phyloP scores from a whole-genome alignment of 2,113 vertebrate species.

The Plectropomus leopardus region DNA sequence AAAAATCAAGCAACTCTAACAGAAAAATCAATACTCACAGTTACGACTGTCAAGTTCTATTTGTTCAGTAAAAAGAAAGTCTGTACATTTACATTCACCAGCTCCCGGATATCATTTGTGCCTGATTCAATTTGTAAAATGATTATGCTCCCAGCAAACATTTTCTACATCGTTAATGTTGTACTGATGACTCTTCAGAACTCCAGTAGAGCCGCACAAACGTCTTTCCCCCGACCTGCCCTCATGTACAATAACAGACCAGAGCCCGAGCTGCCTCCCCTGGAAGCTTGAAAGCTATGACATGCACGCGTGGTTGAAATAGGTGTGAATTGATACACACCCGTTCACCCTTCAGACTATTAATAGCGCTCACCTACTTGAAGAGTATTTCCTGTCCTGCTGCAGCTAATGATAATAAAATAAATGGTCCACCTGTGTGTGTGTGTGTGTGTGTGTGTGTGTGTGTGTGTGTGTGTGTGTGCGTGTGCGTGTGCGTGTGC shows the following conservation, averaged over 20 bases:
- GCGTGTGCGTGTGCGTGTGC: too few species aligned
- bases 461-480: too few species aligned
- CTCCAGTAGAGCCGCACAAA: conserved; percentile 11
- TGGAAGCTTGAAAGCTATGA: conserved; percentile 46
- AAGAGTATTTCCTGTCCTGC: conserved; percentile 50
- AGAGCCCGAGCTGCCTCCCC: conserved; percentile 21
- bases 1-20: conserved; percentile 1
- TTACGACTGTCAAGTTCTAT: background rate
- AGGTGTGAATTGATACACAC: conserved; percentile 71
- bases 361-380: conserved; percentile 53
- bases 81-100: background rate
- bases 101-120: background rate
- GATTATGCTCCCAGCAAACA: background rate
- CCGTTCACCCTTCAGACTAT: conserved; percentile 56
- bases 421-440: conserved; percentile 28
- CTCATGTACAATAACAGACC: conserved; percentile 27
- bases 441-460: too few species aligned
- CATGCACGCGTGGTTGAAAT: conserved; percentile 62
- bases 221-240: background rate
- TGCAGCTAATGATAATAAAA: conserved; percentile 57
- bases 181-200: background rate
- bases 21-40: conserved; percentile 36
- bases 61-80: conserved; percentile 13
- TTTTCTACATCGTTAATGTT: background rate
- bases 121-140: background rate